A percentile compares a stretch with the other conserved stretches of the same genome.
These are phyloP conservation scores for Junonia oenone DNA, from an alignment of 2,888 invertebrate species.

Conservation along the genomic window DNA sequence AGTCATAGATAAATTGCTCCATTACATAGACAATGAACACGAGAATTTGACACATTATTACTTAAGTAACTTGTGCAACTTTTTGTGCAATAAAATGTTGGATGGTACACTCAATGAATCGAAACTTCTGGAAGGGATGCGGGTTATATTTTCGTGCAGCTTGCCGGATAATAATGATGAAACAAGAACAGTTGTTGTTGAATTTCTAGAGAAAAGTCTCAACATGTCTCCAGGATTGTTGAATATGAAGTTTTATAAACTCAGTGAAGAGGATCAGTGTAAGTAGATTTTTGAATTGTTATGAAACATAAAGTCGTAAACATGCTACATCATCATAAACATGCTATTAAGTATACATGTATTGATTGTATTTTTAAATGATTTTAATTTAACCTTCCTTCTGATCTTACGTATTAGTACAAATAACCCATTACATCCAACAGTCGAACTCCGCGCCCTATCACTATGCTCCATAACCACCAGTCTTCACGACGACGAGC, in stretches of 20 bases:
- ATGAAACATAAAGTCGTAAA: no score
- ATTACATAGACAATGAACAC: slow-evolving; percentile 44
- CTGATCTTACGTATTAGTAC: no score
- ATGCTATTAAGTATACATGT: no score
- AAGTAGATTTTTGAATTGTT: neutral
- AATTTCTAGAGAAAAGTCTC: slow-evolving; percentile 46
- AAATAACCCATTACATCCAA: no score
- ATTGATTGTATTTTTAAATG: no score
- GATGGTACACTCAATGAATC: slow-evolving; percentile 8
- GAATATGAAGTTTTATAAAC: slow-evolving; percentile 21
- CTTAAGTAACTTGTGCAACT: slow-evolving; percentile 46
- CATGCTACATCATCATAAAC: no score
- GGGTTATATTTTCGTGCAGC: slow-evolving; percentile 45
- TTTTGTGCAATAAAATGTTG: slow-evolving; percentile 37
- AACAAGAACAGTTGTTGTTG: slow-evolving; percentile 43
- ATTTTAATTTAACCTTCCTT: no score
- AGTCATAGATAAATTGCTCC: slow-evolving; percentile 40
- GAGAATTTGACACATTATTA: slow-evolving; percentile 56
- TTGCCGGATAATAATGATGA: slow-evolving; percentile 47
- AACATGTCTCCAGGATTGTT: slow-evolving; percentile 28
- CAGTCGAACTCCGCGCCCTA: no score
- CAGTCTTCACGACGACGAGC: no score
- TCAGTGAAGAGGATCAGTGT: slow-evolving; percentile 44
- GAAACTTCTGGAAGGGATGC: slow-evolving; percentile 40
- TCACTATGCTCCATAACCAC: no score